Conservation (phyloP, 2,113 vertebrate species). For the Mesocricetus auratus region DNA sequence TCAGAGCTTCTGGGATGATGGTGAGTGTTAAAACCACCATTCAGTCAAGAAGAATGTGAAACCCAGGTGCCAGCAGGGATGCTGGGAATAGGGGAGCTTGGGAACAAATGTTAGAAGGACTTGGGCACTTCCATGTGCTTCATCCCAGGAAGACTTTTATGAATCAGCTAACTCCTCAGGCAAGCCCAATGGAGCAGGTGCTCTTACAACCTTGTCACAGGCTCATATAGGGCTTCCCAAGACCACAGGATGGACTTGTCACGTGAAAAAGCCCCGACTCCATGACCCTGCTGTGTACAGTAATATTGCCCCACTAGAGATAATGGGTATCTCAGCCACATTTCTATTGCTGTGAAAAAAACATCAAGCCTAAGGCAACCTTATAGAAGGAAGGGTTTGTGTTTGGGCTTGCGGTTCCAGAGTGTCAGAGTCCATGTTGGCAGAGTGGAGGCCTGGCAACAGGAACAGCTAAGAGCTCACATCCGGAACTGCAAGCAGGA, state of each 20-base stretch:
- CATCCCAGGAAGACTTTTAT: background rate
- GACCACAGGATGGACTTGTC: background rate
- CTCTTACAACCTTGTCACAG: background rate
- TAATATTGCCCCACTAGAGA: background rate
- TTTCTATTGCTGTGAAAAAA: background rate
- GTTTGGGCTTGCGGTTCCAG: background rate
- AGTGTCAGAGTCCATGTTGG: background rate
- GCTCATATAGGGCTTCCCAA: background rate
- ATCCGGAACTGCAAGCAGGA: background rate
- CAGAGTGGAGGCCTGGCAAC: background rate
- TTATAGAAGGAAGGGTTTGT: background rate
- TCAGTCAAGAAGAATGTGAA: background rate
- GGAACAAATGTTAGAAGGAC: rapidly evolving
- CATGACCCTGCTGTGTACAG: background rate
- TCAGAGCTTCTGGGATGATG: background rate
- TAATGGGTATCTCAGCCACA: background rate
- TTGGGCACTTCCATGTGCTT: background rate
- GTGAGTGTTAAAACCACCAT: background rate
- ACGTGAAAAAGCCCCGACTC: background rate
- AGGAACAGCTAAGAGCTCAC: background rate
- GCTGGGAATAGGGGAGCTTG: background rate
- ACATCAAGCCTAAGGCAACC: background rate
- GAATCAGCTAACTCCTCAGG: background rate
- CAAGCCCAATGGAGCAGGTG: background rate
- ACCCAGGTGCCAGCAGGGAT: background rate